Evolutionary conservation across 2,888 invertebrate species (phyloP), one percentile per base, ranked within the genome.

Genomic region (Holacanthella duospinosa): DNA sequence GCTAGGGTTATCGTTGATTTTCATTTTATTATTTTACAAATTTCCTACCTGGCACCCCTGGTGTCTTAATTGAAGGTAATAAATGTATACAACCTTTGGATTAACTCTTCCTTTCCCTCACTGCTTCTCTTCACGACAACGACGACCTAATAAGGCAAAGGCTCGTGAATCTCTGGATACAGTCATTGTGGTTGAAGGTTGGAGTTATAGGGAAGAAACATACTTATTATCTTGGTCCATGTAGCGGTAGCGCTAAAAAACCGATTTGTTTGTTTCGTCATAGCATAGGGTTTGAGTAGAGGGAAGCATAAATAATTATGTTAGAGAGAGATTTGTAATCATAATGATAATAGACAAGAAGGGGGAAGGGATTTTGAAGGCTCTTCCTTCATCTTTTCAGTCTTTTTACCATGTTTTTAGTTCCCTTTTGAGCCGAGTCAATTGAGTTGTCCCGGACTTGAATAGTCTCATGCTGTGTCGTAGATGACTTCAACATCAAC

Each of bases 401-500:
- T 48, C 48, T 48, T 48, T 48, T 48, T n/a, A 21, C 48, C 36
- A 36, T 36, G 36, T 36, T 36, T 36, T 36, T 36, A 6, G 36
- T n/a, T n/a, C n/a, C n/a, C n/a, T n/a, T n/a, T n/a, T n/a, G 36
- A 9, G 48, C 54, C 28, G 29, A 61, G 58, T 61, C 61, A 64
- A 64, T 64, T 64, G 61, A 64, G 64, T 61, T 64, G 64, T 64
- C 64, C 43, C 61, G 29, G 55, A 55, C 43, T 48, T 60, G 64
- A 64, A 64, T 68, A 61, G 66, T 61, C 67, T 63, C 70, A 67
- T 66, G 68, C 70, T 70, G 70, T 19, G 67, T 58, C 59, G 61
- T 63, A 67, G 70, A 70, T 70, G 70, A 68, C 70, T 70, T 67
- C 67, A 66, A 57, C 48, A 9, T 48, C 48, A n/a, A n/a, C n/a